A percentile compares a stretch with the other conserved stretches of the same genome.
Conservation (phyloP, 2,888 invertebrate species). For the Plebejus argus region DNA sequence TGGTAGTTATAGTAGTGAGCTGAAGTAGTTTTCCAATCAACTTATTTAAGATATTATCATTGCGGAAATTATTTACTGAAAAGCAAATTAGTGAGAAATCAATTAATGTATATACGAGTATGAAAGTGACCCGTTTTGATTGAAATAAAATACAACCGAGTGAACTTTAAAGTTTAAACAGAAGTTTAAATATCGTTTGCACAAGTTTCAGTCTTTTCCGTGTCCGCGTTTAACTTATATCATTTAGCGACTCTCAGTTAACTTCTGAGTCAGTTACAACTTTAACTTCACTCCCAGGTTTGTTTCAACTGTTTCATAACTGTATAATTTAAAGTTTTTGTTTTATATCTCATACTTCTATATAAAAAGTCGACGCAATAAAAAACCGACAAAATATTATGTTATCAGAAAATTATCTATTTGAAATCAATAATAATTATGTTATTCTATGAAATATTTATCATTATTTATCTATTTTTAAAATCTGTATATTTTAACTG, state of each 20-base stretch:
- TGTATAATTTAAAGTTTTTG: conserved; percentile 9
- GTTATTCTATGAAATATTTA: no score
- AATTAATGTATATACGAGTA: no score
- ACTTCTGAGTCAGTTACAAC: conserved; percentile 32
- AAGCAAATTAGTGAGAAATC: no score
- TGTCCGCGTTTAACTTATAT: conserved; percentile 38
- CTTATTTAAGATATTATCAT: no score
- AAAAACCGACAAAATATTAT: neutral
- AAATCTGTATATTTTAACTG: no score
- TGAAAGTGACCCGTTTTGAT: neutral
- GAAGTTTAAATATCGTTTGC: conserved; percentile 7
- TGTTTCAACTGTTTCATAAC: conserved; percentile 11
- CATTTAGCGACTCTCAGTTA: conserved; percentile 36
- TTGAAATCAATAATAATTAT: no score
- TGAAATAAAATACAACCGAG: neutral
- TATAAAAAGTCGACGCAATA: neutral
- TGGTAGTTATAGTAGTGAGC: no score
- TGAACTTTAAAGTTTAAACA: neutral
- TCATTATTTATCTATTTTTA: no score
- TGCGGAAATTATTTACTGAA: no score
- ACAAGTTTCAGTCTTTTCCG: conserved; percentile 24
- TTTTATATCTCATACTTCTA: neutral
- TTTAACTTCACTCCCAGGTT: conserved; percentile 20
- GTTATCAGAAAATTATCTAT: no score
- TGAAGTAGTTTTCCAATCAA: no score